Percentiles rank a stretch among this genome's conserved stretches.
Evolutionary conservation across 2,888 invertebrate species (phyloP).

Genomic region (Xanthostigma xanthostigma): DNA sequence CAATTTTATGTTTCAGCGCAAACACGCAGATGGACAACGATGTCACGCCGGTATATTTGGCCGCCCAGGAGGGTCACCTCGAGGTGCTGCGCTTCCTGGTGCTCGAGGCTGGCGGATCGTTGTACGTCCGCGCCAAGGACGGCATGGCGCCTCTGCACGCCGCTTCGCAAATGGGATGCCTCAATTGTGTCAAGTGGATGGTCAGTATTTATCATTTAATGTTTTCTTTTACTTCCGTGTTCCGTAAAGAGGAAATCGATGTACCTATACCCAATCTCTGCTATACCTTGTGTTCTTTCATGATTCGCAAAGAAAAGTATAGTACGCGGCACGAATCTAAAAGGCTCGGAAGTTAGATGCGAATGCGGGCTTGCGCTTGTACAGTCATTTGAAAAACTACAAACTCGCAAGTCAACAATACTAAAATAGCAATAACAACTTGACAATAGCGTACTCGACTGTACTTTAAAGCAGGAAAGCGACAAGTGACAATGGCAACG

Average conservation of each 20-base stretch:
- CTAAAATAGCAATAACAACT: no score
- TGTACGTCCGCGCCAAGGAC: slow-evolving; percentile 72
- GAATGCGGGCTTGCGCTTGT: no score
- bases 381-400: no score
- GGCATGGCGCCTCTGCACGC: slow-evolving; percentile 86
- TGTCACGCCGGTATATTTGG: slow-evolving; percentile 77
- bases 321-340: no score
- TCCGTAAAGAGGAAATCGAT: background rate
- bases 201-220: slow-evolving; percentile 32
- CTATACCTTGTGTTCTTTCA: background rate
- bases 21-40: slow-evolving; percentile 88
- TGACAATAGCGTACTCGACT: no score
- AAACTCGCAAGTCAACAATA: no score
- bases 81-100: slow-evolving; percentile 76
- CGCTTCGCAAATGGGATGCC: slow-evolving; percentile 77
- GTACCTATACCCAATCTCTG: background rate
- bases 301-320: background rate
- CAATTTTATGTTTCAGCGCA: slow-evolving; percentile 41
- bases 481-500: no score
- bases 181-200: slow-evolving; percentile 82
- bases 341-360: no score
- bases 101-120: slow-evolving; percentile 65
- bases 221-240: background rate
- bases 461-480: no score
- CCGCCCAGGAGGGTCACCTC: slow-evolving; percentile 77